A percentile compares a stretch with the other conserved stretches of the same genome.
Evolutionary conservation across 2,888 invertebrate species (phyloP).

Genomic region (Scaeva pyrastri): DNA sequence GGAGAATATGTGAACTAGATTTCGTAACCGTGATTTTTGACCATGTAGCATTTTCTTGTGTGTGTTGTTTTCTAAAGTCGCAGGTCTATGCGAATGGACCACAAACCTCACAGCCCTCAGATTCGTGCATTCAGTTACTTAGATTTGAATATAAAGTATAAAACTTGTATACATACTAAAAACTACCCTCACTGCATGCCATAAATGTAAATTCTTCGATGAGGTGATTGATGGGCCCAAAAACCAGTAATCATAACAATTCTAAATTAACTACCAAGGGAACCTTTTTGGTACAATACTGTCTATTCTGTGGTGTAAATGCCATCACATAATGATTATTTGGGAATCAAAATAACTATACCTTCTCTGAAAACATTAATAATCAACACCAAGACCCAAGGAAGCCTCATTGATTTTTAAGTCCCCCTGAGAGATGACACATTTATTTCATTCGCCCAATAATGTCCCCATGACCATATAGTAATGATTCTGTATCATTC

Average conservation of each 20-base stretch:
- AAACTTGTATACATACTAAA: too few relatives aligned
- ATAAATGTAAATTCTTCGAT: too few relatives aligned
- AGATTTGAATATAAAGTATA: too few relatives aligned
- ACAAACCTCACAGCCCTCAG: too few relatives aligned
- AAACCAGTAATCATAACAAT: constrained; percentile 1
- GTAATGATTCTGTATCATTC: constrained; percentile 21
- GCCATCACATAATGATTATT: background rate
- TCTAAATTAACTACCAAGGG: constrained; percentile 3
- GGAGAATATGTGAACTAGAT: too few relatives aligned
- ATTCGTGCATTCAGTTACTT: too few relatives aligned
- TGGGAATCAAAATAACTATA: background rate
- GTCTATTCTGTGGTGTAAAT: background rate
- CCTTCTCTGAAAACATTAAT: constrained; percentile 60
- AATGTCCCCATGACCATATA: constrained; percentile 37
- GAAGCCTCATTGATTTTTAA: constrained; percentile 64
- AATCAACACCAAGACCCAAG: constrained; percentile 49
- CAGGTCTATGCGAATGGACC: too few relatives aligned
- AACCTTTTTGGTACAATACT: background rate
- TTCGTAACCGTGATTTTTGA: too few relatives aligned
- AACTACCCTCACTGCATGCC: too few relatives aligned
- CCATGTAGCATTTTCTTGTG: too few relatives aligned
- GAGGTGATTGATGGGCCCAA: background rate
- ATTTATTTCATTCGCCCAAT: constrained; percentile 31
- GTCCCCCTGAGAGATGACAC: constrained; percentile 56
- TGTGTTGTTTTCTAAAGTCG: too few relatives aligned